Evolutionary conservation across 2,888 invertebrate species (phyloP).

Genomic region (Omphaloscelis lunosa): DNA sequence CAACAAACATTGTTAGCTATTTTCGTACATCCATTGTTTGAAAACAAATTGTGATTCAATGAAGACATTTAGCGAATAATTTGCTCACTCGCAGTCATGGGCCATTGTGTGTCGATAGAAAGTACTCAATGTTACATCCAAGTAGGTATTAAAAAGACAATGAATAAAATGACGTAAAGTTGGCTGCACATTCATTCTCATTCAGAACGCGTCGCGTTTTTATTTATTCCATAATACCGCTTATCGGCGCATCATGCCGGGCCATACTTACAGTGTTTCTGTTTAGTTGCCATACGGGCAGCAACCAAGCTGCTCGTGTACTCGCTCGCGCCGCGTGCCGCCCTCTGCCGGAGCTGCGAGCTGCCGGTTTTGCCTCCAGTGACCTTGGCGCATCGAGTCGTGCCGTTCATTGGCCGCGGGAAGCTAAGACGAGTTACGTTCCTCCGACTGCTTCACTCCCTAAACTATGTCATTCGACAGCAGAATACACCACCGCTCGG

Average conservation of each 20-base stretch:
- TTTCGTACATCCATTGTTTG: constrained; percentile 45
- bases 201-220: constrained; percentile 84
- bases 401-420: constrained; percentile 88
- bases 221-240: constrained; percentile 88
- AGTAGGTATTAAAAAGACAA: constrained; percentile 61
- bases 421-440: constrained; percentile 82
- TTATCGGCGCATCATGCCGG: constrained; percentile 87
- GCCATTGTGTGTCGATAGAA: constrained; percentile 53
- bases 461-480: constrained; percentile 83
- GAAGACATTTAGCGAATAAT: constrained; percentile 26
- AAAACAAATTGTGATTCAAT: constrained; percentile 49
- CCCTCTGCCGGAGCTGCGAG: constrained; percentile 78
- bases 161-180: constrained; percentile 73
- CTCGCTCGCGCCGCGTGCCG: constrained; percentile 74
- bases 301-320: constrained; percentile 82
- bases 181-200: constrained; percentile 83
- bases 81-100: constrained; percentile 12
- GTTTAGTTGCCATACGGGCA: constrained; percentile 89
- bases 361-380: constrained; percentile 78
- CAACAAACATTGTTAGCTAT: constrained; percentile 44
- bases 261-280: constrained; percentile 74
- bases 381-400: constrained; percentile 86
- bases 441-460: constrained; percentile 75
- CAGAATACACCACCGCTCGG: constrained; percentile 71
- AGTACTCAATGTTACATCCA: constrained; percentile 45